Conservation (phyloP, 2,113 vertebrate species). For the Dendrocopos noguchii region DNA sequence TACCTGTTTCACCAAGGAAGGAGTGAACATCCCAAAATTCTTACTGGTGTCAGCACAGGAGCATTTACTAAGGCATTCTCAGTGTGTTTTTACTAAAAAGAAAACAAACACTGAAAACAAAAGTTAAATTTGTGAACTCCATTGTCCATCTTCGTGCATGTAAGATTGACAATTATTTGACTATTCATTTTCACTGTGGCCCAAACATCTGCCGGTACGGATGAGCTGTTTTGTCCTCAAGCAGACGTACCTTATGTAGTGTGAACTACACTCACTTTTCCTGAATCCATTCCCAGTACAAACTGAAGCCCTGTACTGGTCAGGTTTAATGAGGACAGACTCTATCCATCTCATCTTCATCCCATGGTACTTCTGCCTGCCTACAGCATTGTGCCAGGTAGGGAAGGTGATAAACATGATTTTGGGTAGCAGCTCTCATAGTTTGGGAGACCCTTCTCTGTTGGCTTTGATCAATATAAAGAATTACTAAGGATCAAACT, state of each 20-base stretch:
- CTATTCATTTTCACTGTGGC: not conserved
- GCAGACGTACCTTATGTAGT: accelerated
- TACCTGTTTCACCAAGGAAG: not conserved
- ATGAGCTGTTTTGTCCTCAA: not conserved
- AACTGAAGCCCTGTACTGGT: not conserved
- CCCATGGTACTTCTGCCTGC: not conserved
- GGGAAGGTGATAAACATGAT: not conserved
- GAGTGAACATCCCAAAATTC: not conserved
- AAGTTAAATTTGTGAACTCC: not conserved
- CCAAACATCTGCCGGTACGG: not conserved
- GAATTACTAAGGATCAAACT: not conserved
- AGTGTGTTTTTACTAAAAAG: not conserved
- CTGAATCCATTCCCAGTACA: not conserved
- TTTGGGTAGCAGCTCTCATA: not conserved
- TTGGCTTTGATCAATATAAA: not conserved
- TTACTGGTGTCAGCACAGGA: not conserved
- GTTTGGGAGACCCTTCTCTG: not conserved
- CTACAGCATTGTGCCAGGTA: not conserved
- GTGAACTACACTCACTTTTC: not conserved
- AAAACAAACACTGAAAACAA: not conserved
- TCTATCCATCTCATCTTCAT: not conserved
- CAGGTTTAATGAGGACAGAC: not conserved
- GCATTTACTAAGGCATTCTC: not conserved
- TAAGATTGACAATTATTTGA: not conserved
- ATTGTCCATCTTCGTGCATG: not conserved